These are phyloP conservation scores for Doris montereyensis DNA, from an alignment of 2,888 invertebrate species.

Conservation along the genomic window DNA sequence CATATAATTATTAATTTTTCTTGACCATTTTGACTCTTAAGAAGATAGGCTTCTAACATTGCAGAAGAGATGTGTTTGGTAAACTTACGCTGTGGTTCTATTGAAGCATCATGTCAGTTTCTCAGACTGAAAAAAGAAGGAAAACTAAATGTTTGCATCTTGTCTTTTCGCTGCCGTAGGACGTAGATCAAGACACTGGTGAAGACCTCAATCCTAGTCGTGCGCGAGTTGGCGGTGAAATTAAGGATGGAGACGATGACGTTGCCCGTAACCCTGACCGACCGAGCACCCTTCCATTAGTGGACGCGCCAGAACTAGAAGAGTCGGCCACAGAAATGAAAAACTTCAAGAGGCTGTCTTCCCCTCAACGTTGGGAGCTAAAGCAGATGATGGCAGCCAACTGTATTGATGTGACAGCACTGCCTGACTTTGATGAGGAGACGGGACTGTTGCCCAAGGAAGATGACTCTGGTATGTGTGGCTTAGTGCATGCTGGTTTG, in stretches of 20 bases:
- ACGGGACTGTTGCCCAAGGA: slow-evolving; percentile 89
- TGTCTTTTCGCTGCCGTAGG: slow-evolving; percentile 72
- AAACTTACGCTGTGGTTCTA: no score
- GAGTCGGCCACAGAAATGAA: slow-evolving; percentile 56
- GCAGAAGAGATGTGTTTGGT: no score
- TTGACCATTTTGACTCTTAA: no score
- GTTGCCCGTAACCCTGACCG: slow-evolving; percentile 89
- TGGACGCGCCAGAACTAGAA: slow-evolving; percentile 77
- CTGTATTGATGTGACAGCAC: slow-evolving; percentile 91
- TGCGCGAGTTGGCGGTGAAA: slow-evolving; percentile 63
- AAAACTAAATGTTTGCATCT: background rate
- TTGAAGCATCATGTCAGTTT: no score
- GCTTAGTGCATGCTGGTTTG: no score
- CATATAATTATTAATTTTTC: no score
- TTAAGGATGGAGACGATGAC: slow-evolving; percentile 73
- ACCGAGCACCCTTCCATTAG: slow-evolving; percentile 78
- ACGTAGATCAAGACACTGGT: slow-evolving; percentile 96
- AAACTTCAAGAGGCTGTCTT: slow-evolving; percentile 81
- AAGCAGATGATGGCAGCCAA: slow-evolving; percentile 97
- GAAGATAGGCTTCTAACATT: no score
- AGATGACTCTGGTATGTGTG: slow-evolving; percentile 72
- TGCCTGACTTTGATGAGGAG: slow-evolving; percentile 98
- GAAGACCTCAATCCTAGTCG: slow-evolving; percentile 89
- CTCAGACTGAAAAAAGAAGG: no score
- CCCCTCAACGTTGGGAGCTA: slow-evolving; percentile 96